Evolutionary conservation across 2,113 vertebrate genomes (phyloP).

Genomic region (Tor tambroides): DNA sequence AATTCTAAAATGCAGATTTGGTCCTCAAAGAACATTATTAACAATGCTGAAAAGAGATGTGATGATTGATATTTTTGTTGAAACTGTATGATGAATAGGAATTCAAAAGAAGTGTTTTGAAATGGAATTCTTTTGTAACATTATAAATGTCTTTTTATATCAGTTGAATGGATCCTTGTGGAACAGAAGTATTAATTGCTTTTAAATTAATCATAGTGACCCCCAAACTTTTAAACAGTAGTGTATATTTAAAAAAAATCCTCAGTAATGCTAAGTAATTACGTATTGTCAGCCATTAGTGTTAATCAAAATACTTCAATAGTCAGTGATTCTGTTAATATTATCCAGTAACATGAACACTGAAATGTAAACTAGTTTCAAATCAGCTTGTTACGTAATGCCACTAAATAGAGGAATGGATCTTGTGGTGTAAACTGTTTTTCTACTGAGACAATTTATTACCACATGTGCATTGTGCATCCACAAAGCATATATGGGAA

Average conservation of each 20-base stretch:
- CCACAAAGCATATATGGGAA: slow-evolving; percentile 50
- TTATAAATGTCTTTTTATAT: neutral
- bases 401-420: neutral
- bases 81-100: neutral
- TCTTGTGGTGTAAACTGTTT: slow-evolving; percentile 2
- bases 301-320: neutral
- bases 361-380: neutral
- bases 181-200: neutral
- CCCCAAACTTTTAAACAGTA: neutral
- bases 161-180: neutral
- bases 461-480: neutral
- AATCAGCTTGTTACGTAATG: neutral
- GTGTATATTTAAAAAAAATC: neutral
- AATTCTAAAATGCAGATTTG: neutral
- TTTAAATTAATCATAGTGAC: neutral
- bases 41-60: neutral
- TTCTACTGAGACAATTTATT: slow-evolving; percentile 46
- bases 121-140: neutral
- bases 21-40: neutral
- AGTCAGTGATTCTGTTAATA: neutral
- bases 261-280: neutral
- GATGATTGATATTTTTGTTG: neutral
- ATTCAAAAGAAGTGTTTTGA: neutral
- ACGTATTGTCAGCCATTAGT: neutral
- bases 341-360: neutral